phyloP scores from a whole-genome alignment of 35 echinoderm and acorn worm species.

The Stichopus chloronotus region DNA sequence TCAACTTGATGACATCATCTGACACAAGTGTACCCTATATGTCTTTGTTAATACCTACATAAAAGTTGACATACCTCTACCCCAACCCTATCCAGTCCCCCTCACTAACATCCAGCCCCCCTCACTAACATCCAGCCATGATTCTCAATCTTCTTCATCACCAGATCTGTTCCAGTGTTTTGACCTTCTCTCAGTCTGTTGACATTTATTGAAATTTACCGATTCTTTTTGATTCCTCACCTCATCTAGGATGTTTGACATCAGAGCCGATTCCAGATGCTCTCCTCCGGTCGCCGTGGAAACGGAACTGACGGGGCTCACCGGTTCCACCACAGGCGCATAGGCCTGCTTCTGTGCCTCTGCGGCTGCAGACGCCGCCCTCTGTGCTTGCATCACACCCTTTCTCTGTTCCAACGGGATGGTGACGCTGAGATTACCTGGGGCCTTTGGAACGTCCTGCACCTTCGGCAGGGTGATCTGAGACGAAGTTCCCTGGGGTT shows the following conservation, averaged over 20 bases:
- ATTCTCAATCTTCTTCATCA: no score
- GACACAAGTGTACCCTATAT: no score
- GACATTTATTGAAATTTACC: no score
- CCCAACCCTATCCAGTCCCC: no score
- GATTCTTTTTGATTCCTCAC: constrained; percentile 30
- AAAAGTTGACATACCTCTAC: no score
- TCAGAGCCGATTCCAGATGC: constrained; percentile 64
- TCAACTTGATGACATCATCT: no score
- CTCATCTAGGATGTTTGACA: constrained; percentile 83
- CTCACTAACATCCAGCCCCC: no score
- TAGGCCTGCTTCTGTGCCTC: neutral
- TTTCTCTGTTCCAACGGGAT: constrained; percentile 40
- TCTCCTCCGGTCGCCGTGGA: constrained; percentile 25
- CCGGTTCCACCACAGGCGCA: constrained; percentile 46
- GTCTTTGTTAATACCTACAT: no score
- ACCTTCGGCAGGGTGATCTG: constrained; percentile 38
- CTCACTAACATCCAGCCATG: no score
- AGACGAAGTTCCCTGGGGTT: constrained; percentile 31
- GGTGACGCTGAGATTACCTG: constrained; percentile 41
- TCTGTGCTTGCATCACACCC: constrained; percentile 30
- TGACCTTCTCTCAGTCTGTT: no score
- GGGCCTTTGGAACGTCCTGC: constrained; percentile 33
- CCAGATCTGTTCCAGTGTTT: no score
- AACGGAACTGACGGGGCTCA: constrained; percentile 38
- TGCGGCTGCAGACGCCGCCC: neutral